These are phyloP conservation scores for Apis florea DNA, from an alignment of 1,140 invertebrate species.

Conservation along the genomic window DNA sequence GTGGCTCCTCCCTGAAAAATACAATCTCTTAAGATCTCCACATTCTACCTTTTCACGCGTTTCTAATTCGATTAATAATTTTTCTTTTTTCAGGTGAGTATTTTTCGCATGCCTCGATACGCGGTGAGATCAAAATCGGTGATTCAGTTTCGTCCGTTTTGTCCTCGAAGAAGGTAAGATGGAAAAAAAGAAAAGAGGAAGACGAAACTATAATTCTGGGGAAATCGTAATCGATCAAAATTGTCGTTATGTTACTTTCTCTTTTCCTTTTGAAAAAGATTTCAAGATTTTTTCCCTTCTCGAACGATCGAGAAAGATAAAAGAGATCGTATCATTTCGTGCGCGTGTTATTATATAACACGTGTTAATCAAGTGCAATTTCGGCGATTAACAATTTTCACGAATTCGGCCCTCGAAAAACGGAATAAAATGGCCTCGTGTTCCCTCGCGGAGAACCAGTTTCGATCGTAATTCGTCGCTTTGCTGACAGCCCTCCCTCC, in stretches of 20 bases:
- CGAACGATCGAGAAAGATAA: no score
- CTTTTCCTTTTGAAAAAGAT: no score
- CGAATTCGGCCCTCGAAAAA: background rate
- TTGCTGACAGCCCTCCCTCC: background rate
- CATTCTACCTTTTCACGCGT: background rate
- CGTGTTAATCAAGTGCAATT: no score
- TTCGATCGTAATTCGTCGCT: slow-evolving; percentile 28
- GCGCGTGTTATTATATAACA: no score
- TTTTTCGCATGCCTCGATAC: background rate
- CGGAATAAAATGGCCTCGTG: background rate
- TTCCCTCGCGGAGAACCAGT: slow-evolving; percentile 9
- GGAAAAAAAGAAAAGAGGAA: background rate
- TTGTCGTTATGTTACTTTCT: no score
- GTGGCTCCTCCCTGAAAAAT: background rate
- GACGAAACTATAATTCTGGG: no score
- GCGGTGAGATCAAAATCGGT: background rate
- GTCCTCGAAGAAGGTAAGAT: background rate
- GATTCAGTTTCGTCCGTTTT: slow-evolving; percentile 2
- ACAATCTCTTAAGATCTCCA: no score
- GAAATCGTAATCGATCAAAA: no score
- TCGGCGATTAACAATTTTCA: slow-evolving; percentile 10
- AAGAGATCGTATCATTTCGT: no score
- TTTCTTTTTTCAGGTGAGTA: slow-evolving; percentile 45
- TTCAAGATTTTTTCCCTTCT: no score
- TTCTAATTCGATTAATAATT: background rate